phyloP scores from a whole-genome alignment of 2,113 vertebrate species.

The Trinectes maculatus region DNA sequence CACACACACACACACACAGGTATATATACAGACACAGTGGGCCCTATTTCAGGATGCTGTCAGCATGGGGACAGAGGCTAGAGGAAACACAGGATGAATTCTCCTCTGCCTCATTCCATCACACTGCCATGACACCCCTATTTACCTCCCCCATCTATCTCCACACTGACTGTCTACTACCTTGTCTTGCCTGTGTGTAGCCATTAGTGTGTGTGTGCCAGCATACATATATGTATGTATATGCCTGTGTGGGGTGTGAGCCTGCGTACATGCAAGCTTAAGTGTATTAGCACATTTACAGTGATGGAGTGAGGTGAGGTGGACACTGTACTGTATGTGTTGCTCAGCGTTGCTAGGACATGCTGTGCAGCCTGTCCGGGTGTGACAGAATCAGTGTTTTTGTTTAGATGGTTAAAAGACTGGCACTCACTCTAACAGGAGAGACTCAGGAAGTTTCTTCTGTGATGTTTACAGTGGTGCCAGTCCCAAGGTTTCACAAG shows the following conservation, averaged over 20 bases:
- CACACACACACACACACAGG: slow-evolving; percentile 24
- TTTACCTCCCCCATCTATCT: slow-evolving; percentile 80
- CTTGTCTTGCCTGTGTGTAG: slow-evolving; percentile 41
- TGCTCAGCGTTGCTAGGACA: slow-evolving; percentile 34
- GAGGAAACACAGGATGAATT: slow-evolving; percentile 80
- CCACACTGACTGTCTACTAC: slow-evolving; percentile 65
- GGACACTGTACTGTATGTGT: slow-evolving; percentile 50
- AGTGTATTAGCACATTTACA: slow-evolving; percentile 51
- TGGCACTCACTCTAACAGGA: slow-evolving; percentile 21
- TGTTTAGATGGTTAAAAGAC: slow-evolving; percentile 30
- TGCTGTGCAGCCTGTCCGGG: slow-evolving; percentile 20
- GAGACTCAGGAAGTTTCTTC: slow-evolving; percentile 47
- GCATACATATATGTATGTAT: not conserved
- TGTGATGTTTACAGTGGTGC: slow-evolving; percentile 35
- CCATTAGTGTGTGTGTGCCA: slow-evolving; percentile 6
- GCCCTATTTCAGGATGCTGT: slow-evolving; percentile 79
- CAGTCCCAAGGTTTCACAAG: slow-evolving; percentile 31
- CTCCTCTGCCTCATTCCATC: slow-evolving; percentile 79
- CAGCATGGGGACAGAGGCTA: slow-evolving; percentile 74
- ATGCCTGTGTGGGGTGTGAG: slow-evolving; percentile 7
- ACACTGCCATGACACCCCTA: slow-evolving; percentile 77
- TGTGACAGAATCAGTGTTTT: slow-evolving; percentile 35
- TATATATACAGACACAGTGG: slow-evolving; percentile 64
- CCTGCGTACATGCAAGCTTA: slow-evolving; percentile 18
- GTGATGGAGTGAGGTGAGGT: slow-evolving; percentile 60